Percentiles rank a stretch among this genome's conserved stretches.
These are phyloP conservation scores for Synergus gifuensis DNA, from an alignment of 2,888 invertebrate species.

Conservation along the genomic window DNA sequence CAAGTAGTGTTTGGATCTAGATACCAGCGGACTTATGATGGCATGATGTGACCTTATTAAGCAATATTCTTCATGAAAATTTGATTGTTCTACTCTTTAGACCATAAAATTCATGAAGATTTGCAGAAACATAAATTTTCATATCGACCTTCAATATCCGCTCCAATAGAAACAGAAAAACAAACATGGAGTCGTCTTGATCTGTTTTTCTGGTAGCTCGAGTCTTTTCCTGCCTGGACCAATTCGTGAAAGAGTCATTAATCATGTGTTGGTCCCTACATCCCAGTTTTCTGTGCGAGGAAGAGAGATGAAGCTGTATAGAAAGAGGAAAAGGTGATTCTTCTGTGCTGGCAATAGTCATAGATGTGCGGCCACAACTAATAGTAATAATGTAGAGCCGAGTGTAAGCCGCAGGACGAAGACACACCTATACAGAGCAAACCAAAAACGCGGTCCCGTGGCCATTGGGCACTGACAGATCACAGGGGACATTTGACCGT, in stretches of 20 bases:
- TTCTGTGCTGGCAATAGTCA: conserved; percentile 66
- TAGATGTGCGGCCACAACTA: conserved; percentile 68
- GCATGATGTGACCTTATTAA: too few species aligned
- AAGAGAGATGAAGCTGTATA: conserved; percentile 54
- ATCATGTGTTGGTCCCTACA: conserved; percentile 66
- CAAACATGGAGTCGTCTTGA: background rate
- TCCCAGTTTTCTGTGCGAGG: conserved; percentile 44
- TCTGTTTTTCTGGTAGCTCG: conserved; percentile 47
- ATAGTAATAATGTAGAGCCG: conserved; percentile 70
- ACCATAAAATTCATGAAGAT: too few species aligned
- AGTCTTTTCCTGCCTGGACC: conserved; percentile 54
- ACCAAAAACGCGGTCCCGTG: conserved; percentile 54
- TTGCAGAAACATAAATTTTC: too few species aligned
- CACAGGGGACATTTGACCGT: conserved; percentile 63
- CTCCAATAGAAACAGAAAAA: background rate
- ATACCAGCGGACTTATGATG: too few species aligned
- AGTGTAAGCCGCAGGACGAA: conserved; percentile 61
- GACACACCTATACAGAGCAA: conserved; percentile 48
- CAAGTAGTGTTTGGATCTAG: background rate
- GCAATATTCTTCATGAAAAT: background rate
- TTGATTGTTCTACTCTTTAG: background rate
- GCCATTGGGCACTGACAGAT: conserved; percentile 62
- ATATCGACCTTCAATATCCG: background rate
- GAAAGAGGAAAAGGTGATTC: conserved; percentile 57
- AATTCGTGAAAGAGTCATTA: conserved; percentile 68